Evolutionary conservation across 2,888 invertebrate genomes (phyloP), one percentile per base, ranked within the genome.

Genomic region (Himalopsyche kuldschensis): DNA sequence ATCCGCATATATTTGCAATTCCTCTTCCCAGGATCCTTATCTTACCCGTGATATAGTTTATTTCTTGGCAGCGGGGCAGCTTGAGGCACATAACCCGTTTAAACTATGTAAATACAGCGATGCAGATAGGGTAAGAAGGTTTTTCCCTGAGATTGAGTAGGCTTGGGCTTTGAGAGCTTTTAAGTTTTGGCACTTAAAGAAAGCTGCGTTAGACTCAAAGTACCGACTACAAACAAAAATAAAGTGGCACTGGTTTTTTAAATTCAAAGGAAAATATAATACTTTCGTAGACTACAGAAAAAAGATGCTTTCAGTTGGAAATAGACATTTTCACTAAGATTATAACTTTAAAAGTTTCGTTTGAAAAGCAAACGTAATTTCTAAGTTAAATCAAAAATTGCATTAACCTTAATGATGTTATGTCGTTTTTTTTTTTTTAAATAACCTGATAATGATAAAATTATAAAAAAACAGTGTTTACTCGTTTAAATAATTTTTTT

Each of bases 41-140:
- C 82, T 78, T 46, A 17, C 69, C 5, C 47, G 35, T 55, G 63
- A 82, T 82, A 82, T 78, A 82, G 78, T 82, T 82, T 55, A 55
- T 55, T 55, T 24, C 55, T 55, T 55, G 55, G 55, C 55, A 55
- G 55, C 20, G 8, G 55, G 55, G 55, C n/a, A 24, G 55, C 55
- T 55, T 55, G 55, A 20, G 55, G 55, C 55, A 24, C 55, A 55
- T 55, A 55, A 55, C 55, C 55, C 55, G 55, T 55, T 55, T 55
- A 55, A 55, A 55, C 55, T 55, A 55, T 55, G 55, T 55, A 55
- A 55, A 55, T 55, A 55, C 55, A 24, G 55, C 55, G 55, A 20
- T 55, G 55, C 55, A 55, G 55, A 55, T 55, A 55, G 20, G 55
- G 55, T 55, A 55, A 15, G 55, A 20, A 20, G 20, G 55, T 55